Evolutionary conservation across 2,888 invertebrate species (phyloP).

Genomic region (Philhelius pedissequus): DNA sequence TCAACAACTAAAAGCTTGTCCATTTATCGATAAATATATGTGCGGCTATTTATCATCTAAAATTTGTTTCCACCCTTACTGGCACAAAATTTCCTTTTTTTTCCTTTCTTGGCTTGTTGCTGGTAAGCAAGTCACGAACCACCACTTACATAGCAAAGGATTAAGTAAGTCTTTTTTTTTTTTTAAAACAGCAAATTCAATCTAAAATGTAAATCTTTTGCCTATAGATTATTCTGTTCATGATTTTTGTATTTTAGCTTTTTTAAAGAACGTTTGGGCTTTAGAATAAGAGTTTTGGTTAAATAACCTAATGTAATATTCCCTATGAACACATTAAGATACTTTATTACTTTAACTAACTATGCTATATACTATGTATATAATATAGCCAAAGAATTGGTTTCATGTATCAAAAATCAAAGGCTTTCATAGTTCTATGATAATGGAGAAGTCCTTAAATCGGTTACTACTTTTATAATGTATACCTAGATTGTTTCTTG

Average conservation of each 20-base stretch:
- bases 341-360: not conserved
- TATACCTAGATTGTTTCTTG: too few species aligned
- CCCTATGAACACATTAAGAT: not conserved
- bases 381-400: too few species aligned
- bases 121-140: slow-evolving; percentile 13
- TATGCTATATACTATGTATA: too few species aligned
- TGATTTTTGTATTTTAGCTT: not conserved
- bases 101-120: not conserved
- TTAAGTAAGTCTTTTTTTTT: not conserved
- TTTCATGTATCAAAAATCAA: too few species aligned
- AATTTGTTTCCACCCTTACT: not conserved
- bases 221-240: not conserved
- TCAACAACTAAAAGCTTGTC: not conserved
- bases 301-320: not conserved
- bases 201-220: slow-evolving; percentile 5
- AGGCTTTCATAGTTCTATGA: too few species aligned
- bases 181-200: not conserved
- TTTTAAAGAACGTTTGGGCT: not conserved
- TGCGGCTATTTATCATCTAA: not conserved
- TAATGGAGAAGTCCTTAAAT: too few species aligned
- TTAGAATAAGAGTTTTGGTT: not conserved
- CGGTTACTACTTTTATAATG: too few species aligned
- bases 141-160: slow-evolving; percentile 6
- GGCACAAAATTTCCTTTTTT: not conserved
- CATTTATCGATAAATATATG: not conserved